phyloP scores from a whole-genome alignment of 2,797 vertebrate species.

The Sebastes vulpes region DNA sequence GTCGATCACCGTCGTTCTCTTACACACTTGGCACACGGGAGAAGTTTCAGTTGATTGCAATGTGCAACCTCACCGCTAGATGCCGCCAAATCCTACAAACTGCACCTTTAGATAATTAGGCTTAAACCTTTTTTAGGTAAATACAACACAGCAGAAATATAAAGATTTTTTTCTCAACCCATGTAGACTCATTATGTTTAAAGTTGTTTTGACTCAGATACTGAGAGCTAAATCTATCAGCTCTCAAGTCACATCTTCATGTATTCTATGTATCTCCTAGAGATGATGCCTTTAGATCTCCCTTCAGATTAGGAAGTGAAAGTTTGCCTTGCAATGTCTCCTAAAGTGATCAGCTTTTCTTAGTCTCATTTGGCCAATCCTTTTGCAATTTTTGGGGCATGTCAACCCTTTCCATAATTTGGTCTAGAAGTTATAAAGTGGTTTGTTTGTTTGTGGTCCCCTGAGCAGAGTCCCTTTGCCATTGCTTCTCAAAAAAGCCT shows the following conservation, averaged over 20 bases:
- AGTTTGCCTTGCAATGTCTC: not conserved
- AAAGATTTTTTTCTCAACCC: not conserved
- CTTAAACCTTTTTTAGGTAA: no score
- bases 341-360: slow-evolving; percentile 19
- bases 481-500: not conserved
- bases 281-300: not conserved
- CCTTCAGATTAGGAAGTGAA: not conserved
- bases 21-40: no score
- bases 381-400: slow-evolving; percentile 17
- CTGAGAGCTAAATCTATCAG: not conserved
- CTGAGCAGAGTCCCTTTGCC: not conserved
- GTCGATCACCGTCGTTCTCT: no score
- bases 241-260: not conserved
- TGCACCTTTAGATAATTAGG: not conserved
- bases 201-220: not conserved
- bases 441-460: slow-evolving; percentile 23
- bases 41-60: no score
- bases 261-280: not conserved
- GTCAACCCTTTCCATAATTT: slow-evolving; percentile 1
- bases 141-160: not conserved
- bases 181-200: not conserved
- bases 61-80: no score
- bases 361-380: not conserved
- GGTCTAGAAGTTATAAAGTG: not conserved
- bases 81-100: no score